Evolutionary conservation across 2,888 invertebrate genomes (phyloP).

Genomic region (Heteromyza rotundicornis): DNA sequence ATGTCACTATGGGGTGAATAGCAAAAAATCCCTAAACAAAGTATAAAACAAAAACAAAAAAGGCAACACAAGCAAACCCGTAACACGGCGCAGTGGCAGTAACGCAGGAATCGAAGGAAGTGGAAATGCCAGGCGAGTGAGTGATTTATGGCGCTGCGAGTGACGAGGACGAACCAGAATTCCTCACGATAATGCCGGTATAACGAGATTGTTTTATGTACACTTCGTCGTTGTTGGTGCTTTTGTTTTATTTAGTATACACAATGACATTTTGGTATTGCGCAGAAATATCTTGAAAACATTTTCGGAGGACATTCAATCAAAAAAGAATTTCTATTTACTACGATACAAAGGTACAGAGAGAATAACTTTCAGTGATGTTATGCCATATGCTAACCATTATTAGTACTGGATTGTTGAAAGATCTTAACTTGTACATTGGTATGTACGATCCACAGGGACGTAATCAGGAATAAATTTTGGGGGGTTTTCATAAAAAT

Average conservation of each 20-base stretch:
- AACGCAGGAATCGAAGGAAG: conserved; percentile 21
- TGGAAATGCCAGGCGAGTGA: conserved; percentile 54
- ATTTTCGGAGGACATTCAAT: conserved; percentile 49
- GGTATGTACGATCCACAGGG: too few species aligned
- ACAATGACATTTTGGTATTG: conserved; percentile 38
- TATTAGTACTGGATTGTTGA: too few species aligned
- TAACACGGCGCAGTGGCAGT: conserved; percentile 11
- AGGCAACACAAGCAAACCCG: conserved; percentile 33
- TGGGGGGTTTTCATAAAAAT: too few species aligned
- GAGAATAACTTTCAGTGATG: too few species aligned
- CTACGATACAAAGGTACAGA: conserved; percentile 48
- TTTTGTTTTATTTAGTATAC: conserved; percentile 30
- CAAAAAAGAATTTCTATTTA: conserved; percentile 54
- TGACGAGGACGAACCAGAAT: conserved; percentile 60
- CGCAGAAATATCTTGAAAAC: conserved; percentile 35
- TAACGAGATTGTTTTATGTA: conserved; percentile 59
- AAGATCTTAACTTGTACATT: too few species aligned
- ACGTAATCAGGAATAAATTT: too few species aligned
- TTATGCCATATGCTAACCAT: too few species aligned
- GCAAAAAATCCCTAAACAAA: conserved; percentile 21
- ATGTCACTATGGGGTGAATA: conserved; percentile 59
- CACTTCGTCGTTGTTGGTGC: conserved; percentile 35
- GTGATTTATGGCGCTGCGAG: conserved; percentile 59
- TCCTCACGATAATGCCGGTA: conserved; percentile 59
- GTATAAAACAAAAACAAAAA: conserved; percentile 24